A percentile compares a stretch with the other conserved stretches of the same genome.
These are phyloP conservation scores for Xanthia togata DNA, from an alignment of 2,888 invertebrate genomes.

Conservation along the genomic window DNA sequence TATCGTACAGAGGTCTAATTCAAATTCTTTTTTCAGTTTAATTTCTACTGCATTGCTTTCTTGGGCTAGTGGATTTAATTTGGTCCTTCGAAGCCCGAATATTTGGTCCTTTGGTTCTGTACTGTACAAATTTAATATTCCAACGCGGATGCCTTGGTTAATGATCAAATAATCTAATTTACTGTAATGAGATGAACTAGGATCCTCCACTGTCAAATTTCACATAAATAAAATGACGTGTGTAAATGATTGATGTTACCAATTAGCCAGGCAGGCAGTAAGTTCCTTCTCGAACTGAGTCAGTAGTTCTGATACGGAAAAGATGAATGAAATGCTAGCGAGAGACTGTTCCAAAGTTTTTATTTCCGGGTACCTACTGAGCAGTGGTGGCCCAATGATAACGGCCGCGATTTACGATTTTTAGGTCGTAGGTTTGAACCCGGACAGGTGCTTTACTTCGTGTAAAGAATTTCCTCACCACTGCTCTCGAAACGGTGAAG, in stretches of 20 bases:
- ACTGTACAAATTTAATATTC: not conserved
- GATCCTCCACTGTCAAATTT: not conserved
- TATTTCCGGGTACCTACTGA: not conserved
- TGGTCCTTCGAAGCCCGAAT: no score
- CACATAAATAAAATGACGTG: not conserved
- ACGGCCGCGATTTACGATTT: no score
- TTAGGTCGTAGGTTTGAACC: no score
- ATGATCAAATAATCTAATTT: not conserved
- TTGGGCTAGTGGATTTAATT: no score
- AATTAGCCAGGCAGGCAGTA: not conserved
- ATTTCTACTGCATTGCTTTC: no score
- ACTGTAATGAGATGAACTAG: not conserved
- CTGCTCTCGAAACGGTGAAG: no score
- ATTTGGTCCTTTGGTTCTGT: no score
- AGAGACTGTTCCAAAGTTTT: not conserved
- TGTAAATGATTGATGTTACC: not conserved
- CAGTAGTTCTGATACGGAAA: not conserved
- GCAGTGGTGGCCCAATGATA: no score
- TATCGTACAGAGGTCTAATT: no score
- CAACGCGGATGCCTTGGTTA: not conserved
- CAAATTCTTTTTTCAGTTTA: no score
- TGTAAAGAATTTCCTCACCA: no score
- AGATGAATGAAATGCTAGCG: not conserved
- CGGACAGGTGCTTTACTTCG: no score
- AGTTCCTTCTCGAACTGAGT: not conserved